These are phyloP conservation scores for Rhinopomastus cyanomelas DNA, from an alignment of 2,113 vertebrate genomes.

Conservation along the genomic window DNA sequence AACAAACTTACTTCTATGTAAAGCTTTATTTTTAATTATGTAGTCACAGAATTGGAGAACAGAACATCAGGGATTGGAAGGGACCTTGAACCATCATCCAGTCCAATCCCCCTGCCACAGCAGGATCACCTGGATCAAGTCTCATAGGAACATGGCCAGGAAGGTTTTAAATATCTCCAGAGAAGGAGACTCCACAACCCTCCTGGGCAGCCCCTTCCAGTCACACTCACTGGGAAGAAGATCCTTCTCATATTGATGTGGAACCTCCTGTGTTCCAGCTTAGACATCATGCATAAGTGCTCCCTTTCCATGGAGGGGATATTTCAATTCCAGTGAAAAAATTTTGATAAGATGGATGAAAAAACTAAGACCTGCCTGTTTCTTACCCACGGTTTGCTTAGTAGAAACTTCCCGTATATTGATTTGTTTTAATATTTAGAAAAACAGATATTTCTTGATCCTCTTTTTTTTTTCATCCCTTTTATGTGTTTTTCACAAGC, in stretches of 20 bases:
- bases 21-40: not conserved
- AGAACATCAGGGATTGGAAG: no score
- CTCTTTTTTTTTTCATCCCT: not conserved
- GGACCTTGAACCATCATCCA: no score
- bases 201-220: no score
- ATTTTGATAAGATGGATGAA: not conserved
- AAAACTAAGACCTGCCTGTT: not conserved
- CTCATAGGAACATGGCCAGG: no score
- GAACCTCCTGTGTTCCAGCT: no score
- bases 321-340: not conserved
- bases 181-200: no score
- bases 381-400: not conserved
- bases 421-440: not conserved
- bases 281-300: rapidly evolving
- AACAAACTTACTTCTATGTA: not conserved
- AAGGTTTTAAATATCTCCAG: no score
- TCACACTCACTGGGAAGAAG: no score
- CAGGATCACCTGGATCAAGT: no score
- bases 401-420: not conserved
- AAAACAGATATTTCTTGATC: not conserved
- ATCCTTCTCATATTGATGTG: no score
- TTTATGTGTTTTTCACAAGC: not conserved
- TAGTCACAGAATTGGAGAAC: no score
- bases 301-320: not conserved
- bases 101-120: no score